Conservation (phyloP, 2,797 vertebrate genomes). For the Helicolenus hilgendorfi region DNA sequence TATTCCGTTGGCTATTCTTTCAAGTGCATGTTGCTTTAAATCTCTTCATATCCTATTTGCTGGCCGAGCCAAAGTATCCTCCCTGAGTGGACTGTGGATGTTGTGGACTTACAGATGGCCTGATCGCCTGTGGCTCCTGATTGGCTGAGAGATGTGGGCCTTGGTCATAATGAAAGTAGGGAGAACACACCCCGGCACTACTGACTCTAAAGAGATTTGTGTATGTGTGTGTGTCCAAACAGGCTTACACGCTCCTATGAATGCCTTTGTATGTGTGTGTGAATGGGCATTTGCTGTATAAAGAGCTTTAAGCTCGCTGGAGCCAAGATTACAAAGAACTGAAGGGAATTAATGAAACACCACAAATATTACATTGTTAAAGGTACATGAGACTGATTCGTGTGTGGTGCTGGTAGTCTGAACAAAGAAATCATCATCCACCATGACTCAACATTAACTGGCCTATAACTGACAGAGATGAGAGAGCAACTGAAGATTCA, state of each 20-base stretch:
- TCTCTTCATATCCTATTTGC: not conserved
- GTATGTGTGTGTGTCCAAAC: not conserved
- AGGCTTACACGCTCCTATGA: slow-evolving; percentile 39
- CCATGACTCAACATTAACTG: not conserved
- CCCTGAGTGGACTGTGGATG: not conserved
- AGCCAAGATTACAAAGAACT: slow-evolving; percentile 59
- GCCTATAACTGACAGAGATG: not conserved
- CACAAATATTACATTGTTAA: slow-evolving; percentile 70
- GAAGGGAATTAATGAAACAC: slow-evolving; percentile 53
- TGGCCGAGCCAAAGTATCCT: not conserved
- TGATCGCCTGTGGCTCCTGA: slow-evolving; percentile 61
- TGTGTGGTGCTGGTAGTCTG: not conserved
- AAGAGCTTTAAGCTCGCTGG: slow-evolving; percentile 64
- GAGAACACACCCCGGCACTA: slow-evolving; percentile 19
- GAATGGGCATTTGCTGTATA: slow-evolving; percentile 50
- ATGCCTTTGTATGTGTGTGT: slow-evolving; percentile 52
- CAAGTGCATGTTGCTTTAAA: not conserved
- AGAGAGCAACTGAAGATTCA: not conserved
- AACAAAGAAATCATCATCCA: not conserved
- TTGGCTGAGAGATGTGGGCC: slow-evolving; percentile 69
- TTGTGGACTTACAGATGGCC: slow-evolving; percentile 59
- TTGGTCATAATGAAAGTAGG: slow-evolving; percentile 28
- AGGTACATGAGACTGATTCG: slow-evolving; percentile 24
- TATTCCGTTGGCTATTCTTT: not conserved
- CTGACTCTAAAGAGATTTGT: slow-evolving; percentile 66